Evolutionary conservation across 2,888 invertebrate species (phyloP), one percentile per base, ranked within the genome.

Genomic region (Xestia ashworthii): DNA sequence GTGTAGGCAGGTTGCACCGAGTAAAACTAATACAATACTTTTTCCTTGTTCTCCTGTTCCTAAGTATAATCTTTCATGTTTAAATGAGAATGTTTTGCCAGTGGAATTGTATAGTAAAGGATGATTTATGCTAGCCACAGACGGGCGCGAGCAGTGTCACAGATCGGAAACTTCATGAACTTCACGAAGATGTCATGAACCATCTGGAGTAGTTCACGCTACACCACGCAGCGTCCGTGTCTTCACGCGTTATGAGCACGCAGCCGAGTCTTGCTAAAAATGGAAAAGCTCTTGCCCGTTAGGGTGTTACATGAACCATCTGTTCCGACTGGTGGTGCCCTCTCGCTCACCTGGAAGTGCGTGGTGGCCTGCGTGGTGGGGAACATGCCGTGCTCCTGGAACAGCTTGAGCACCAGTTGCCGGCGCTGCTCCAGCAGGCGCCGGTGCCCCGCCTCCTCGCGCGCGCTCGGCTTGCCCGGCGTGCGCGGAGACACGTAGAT

Each of bases 321-420:
- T 32, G 3, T 32, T 32, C 32, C 1, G 32, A 32, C 32, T 32
- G 32, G 32, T 32, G 32, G 3, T 32, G 32, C 3, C 16, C 14
- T 16, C 5, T 3, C 22, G 65, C 44, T 65, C 5, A 65, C 65
- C 97, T 98, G 98, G 95, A 99, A 99, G 88, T 98, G 97, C 74
- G 98, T 98, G 68, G 99, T 99, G 67, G 98, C 98, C 96, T 98
- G 98, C 89, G 99, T 97, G 83, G 99, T 98, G 82, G 99, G 99
- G 94, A 99, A 99, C 95, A 99, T 97, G 90, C 99, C 99, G 91
- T 96, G 94, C 85, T 99, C 99, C 88, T 98, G 98, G 96, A 99
- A 99, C 89, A 99, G 97, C 95, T 99, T 98, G 97, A 99, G 98
- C 80, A 99, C 99, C 74, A 99, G 97, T 91, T 98, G 98, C 73